A percentile compares a stretch with the other conserved stretches of the same genome.
These are phyloP conservation scores for Sinodicranocentrus sp. DNA, from an alignment of 2,888 invertebrate genomes.

Conservation along the genomic window DNA sequence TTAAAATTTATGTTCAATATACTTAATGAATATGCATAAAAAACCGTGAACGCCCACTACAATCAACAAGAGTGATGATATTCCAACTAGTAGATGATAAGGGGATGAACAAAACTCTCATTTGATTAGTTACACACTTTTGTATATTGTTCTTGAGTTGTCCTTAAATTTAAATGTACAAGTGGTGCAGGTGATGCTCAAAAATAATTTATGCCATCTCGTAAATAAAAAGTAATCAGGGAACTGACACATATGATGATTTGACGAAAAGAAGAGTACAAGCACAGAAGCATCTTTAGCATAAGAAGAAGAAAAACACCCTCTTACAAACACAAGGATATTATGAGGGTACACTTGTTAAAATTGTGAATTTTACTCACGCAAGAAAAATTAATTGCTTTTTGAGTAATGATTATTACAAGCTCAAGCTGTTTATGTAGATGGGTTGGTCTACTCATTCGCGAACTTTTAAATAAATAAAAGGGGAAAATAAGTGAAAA, in stretches of 20 bases:
- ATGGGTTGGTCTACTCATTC: no score
- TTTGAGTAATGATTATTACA: conserved; percentile 44
- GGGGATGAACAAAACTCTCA: background rate
- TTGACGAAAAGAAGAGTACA: conserved; percentile 14
- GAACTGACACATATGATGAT: conserved; percentile 44
- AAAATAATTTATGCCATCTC: background rate
- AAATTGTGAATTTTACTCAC: conserved; percentile 45
- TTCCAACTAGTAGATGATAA: background rate
- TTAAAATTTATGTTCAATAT: background rate
- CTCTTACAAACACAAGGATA: background rate
- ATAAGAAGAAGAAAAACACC: background rate
- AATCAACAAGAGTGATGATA: background rate
- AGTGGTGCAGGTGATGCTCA: no score
- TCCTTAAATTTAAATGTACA: no score
- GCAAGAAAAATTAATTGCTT: conserved; percentile 49
- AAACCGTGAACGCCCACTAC: background rate
- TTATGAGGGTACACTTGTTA: no score
- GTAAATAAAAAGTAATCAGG: conserved; percentile 52
- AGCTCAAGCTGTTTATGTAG: no score
- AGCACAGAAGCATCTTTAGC: background rate
- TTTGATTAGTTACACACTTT: no score
- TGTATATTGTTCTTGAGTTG: no score
- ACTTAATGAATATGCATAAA: conserved; percentile 8
- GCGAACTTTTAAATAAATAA: no score
- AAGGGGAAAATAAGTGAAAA: no score